These are phyloP conservation scores for Drosophila quasianomalipes DNA, from an alignment of 2,888 invertebrate genomes.

Conservation along the genomic window DNA sequence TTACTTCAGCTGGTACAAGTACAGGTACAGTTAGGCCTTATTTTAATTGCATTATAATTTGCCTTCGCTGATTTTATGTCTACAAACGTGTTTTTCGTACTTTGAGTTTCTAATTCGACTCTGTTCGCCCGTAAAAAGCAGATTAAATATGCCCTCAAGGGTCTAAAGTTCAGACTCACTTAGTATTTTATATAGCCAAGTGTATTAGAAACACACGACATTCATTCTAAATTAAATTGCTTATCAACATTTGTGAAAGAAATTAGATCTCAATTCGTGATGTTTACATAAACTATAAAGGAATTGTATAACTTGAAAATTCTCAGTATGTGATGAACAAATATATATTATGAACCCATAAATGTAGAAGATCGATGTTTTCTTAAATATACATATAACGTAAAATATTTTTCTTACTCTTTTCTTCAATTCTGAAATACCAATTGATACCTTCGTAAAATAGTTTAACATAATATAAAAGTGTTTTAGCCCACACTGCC, in stretches of 20 bases:
- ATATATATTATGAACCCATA: not conserved
- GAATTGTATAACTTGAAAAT: not conserved
- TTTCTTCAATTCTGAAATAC: not conserved
- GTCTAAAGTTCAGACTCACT: slow-evolving; percentile 62
- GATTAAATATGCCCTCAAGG: slow-evolving; percentile 46
- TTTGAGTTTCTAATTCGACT: slow-evolving; percentile 65
- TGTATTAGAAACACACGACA: slow-evolving; percentile 39
- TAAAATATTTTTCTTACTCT: not conserved
- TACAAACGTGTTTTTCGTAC: slow-evolving; percentile 29
- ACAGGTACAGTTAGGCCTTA: slow-evolving; percentile 23
- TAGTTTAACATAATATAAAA: not conserved
- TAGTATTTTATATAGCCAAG: slow-evolving; percentile 6
- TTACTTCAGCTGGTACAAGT: slow-evolving; percentile 1
- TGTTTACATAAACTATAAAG: not conserved
- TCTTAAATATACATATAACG: not conserved
- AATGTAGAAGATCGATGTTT: too few relatives aligned
- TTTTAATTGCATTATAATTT: not conserved
- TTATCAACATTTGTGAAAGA: slow-evolving; percentile 48
- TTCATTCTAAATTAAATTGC: slow-evolving; percentile 35
- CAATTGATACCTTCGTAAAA: not conserved
- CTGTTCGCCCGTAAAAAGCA: slow-evolving; percentile 8
- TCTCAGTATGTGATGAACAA: not conserved
- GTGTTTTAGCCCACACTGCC: not conserved
- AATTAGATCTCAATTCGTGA: not conserved
- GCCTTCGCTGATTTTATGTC: not conserved